A percentile compares a stretch with the other conserved stretches of the same genome.
These are phyloP conservation scores for Callyntrura sp. DNA, from an alignment of 2,888 invertebrate genomes.

Conservation along the genomic window DNA sequence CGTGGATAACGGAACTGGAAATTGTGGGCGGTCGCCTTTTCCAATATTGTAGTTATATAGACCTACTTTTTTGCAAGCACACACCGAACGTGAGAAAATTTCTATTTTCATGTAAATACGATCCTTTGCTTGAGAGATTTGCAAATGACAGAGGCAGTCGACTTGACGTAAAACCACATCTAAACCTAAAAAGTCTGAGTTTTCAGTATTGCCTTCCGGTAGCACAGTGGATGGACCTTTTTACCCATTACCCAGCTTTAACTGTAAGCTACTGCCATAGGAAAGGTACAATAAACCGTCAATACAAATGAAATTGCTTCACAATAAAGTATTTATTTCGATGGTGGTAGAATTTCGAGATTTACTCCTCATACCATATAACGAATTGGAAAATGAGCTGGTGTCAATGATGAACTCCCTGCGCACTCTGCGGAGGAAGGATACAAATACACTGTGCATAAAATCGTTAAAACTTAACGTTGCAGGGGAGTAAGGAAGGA, in stretches of 20 bases:
- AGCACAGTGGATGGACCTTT: constrained; percentile 14
- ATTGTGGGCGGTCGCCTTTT: not conserved
- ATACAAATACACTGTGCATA: not conserved
- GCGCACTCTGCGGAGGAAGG: not conserved
- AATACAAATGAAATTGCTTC: too few relatives aligned
- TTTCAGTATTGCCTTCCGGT: constrained; percentile 26
- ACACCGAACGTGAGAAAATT: constrained; percentile 41
- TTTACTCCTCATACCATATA: not conserved
- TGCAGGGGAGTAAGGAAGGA: not conserved
- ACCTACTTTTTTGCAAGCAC: constrained; percentile 24
- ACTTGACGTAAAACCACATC: not conserved
- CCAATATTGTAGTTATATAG: not conserved
- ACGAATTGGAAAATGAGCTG: constrained; percentile 27
- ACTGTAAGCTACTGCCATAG: not conserved
- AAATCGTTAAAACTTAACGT: not conserved
- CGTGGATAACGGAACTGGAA: constrained; percentile 28
- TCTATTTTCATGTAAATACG: constrained; percentile 32
- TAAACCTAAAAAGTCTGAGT: not conserved
- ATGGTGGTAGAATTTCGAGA: constrained; percentile 2
- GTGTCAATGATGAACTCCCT: not conserved
- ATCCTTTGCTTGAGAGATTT: not conserved
- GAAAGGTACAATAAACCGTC: too few relatives aligned
- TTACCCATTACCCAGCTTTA: constrained; percentile 23
- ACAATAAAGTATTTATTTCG: too few relatives aligned
- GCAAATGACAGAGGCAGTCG: too few relatives aligned